Conservation (phyloP, 2,888 invertebrate species). For the Lacanobia oleracea region DNA sequence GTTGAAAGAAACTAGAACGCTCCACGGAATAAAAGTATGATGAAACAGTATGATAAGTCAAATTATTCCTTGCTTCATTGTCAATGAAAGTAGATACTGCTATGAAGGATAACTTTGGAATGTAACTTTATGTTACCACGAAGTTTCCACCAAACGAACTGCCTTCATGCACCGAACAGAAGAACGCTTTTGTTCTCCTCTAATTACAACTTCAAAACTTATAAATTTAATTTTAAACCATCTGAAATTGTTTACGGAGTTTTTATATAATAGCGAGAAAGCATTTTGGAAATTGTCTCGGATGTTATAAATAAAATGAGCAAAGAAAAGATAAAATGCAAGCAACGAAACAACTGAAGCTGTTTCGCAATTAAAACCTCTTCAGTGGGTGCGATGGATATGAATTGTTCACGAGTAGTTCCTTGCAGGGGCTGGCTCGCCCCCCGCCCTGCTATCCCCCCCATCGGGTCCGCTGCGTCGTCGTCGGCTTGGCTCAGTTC, state of each 20-base stretch:
- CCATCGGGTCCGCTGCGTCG: slow-evolving; percentile 24
- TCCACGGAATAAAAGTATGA: slow-evolving; percentile 22
- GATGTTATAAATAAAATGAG: slow-evolving; percentile 18
- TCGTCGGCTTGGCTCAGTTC: slow-evolving; percentile 57
- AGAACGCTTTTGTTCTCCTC: slow-evolving; percentile 7
- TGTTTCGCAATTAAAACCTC: slow-evolving; percentile 72
- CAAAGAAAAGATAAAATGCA: slow-evolving; percentile 53
- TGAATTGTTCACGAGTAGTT: slow-evolving; percentile 72
- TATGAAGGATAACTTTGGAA: slow-evolving; percentile 20
- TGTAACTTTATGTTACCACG: slow-evolving; percentile 11
- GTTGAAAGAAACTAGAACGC: slow-evolving; percentile 39
- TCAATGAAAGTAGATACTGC: slow-evolving; percentile 18
- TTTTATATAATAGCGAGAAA: slow-evolving; percentile 15
- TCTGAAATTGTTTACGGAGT: not conserved
- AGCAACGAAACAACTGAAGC: slow-evolving; percentile 61
- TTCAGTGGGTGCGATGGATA: slow-evolving; percentile 66
- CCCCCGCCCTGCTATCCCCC: not conserved
- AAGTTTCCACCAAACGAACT: slow-evolving; percentile 48
- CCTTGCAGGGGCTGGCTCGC: slow-evolving; percentile 48
- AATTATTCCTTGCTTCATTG: slow-evolving; percentile 31
- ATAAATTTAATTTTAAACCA: slow-evolving; percentile 8
- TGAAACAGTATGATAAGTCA: slow-evolving; percentile 13
- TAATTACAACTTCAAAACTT: slow-evolving; percentile 13
- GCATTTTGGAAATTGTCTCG: slow-evolving; percentile 7
- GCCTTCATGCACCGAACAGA: slow-evolving; percentile 28